These are phyloP conservation scores for Strigamia maritima DNA, from an alignment of 2,888 invertebrate genomes.

Conservation along the genomic window DNA sequence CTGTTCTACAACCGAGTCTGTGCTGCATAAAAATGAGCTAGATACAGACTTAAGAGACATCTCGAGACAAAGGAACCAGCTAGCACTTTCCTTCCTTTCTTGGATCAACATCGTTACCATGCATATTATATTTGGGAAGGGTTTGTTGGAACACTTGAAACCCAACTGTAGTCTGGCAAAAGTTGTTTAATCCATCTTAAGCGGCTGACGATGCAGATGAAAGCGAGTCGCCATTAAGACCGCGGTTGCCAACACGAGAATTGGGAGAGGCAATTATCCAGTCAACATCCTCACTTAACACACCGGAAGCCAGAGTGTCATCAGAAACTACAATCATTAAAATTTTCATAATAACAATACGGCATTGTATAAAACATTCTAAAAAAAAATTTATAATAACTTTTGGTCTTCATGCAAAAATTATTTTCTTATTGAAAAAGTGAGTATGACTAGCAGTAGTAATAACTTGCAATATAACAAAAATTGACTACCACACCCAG, in stretches of 20 bases:
- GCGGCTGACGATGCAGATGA: slow-evolving; percentile 23
- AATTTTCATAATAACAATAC: background rate
- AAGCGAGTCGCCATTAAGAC: slow-evolving; percentile 19
- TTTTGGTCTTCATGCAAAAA: too few species aligned
- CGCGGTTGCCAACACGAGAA: slow-evolving; percentile 9
- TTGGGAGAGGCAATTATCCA: slow-evolving; percentile 15
- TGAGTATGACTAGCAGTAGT: too few species aligned
- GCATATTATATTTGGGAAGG: slow-evolving; percentile 6
- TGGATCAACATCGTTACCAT: slow-evolving; percentile 20
- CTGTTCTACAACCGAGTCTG: background rate
- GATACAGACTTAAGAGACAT: slow-evolving; percentile 11
- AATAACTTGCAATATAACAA: too few species aligned
- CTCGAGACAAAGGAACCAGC: slow-evolving; percentile 19
- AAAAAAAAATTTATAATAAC: too few species aligned
- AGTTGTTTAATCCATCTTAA: slow-evolving; percentile 20
- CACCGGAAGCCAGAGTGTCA: background rate
- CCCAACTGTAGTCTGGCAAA: background rate
- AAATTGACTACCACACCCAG: too few species aligned
- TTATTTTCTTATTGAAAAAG: too few species aligned
- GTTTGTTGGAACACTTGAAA: slow-evolving; percentile 1
- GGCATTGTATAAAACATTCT: background rate
- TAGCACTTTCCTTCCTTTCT: background rate
- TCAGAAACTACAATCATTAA: slow-evolving; percentile 1
- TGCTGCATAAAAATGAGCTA: slow-evolving; percentile 2
- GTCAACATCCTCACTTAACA: slow-evolving; percentile 14